Evolutionary conservation across 2,888 invertebrate species (phyloP).

Genomic region (Cybosia mesomella): DNA sequence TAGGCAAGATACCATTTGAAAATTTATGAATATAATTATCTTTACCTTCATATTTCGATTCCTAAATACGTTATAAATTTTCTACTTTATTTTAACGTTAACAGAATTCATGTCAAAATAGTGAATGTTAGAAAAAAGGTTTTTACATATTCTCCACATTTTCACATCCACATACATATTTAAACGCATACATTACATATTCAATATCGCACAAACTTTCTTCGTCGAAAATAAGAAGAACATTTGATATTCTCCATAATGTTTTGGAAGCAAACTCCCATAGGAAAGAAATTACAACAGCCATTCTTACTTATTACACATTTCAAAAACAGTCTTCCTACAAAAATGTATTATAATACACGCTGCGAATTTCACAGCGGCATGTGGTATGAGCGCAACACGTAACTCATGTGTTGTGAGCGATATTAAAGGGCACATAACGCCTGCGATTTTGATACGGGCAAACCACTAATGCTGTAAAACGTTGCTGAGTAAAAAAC

Average conservation of each 20-base stretch:
- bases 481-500: slow-evolving; percentile 25
- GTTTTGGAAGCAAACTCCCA: slow-evolving; percentile 11
- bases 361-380: slow-evolving; percentile 13
- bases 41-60: too few relatives aligned
- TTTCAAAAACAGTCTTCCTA: slow-evolving; percentile 21
- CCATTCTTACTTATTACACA: slow-evolving; percentile 23
- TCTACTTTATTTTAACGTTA: background rate
- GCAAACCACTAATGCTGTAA: slow-evolving; percentile 21
- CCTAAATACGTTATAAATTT: too few relatives aligned
- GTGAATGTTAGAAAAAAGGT: slow-evolving; percentile 1
- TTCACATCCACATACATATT: background rate
- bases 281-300: slow-evolving; percentile 11
- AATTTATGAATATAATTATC: too few relatives aligned
- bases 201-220: slow-evolving; percentile 3
- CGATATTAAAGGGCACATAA: slow-evolving; percentile 23
- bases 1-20: too few relatives aligned
- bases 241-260: slow-evolving; percentile 3
- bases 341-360: slow-evolving; percentile 24
- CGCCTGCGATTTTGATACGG: slow-evolving; percentile 28
- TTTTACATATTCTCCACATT: background rate
- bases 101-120: background rate
- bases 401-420: slow-evolving; percentile 22
- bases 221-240: background rate
- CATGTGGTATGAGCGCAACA: slow-evolving; percentile 14
- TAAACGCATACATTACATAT: background rate